A percentile compares a stretch with the other conserved stretches of the same genome.
These are phyloP conservation scores for Eulithis testata DNA, from an alignment of 2,888 invertebrate genomes.

Conservation along the genomic window DNA sequence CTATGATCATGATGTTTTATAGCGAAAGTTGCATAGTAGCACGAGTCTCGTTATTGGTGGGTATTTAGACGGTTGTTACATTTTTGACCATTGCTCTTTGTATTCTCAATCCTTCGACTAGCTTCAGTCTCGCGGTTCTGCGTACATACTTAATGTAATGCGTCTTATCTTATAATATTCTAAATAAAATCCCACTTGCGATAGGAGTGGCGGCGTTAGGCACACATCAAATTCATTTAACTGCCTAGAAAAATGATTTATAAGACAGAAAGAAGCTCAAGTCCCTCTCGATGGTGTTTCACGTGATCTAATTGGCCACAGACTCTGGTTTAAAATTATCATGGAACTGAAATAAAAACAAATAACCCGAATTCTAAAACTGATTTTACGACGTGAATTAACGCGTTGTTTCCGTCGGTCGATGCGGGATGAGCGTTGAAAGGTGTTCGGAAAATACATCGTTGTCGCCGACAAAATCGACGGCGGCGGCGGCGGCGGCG, in stretches of 20 bases:
- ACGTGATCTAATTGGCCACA: conserved; percentile 80
- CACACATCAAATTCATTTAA: conserved; percentile 12
- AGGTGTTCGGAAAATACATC: conserved; percentile 81
- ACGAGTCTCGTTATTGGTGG: too few relatives aligned
- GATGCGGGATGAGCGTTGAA: conserved; percentile 83
- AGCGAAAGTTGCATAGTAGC: too few relatives aligned
- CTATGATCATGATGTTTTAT: too few relatives aligned
- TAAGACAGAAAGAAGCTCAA: conserved; percentile 26
- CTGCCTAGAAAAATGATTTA: conserved; percentile 20
- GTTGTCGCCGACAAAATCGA: conserved; percentile 50
- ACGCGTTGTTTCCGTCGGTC: conserved; percentile 84
- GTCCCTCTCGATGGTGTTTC: conserved; percentile 57
- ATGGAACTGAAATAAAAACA: conserved; percentile 83
- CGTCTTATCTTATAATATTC: neutral
- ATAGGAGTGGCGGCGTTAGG: conserved; percentile 3
- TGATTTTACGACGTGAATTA: conserved; percentile 85
- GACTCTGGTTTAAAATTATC: conserved; percentile 80
- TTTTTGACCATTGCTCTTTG: too few relatives aligned
- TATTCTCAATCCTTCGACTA: too few relatives aligned
- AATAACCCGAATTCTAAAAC: conserved; percentile 84
- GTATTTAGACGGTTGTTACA: too few relatives aligned
- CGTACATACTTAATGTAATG: neutral
- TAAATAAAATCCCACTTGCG: neutral
- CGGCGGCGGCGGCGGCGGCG: conserved; percentile 49
- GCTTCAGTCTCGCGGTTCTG: neutral